Base-by-base conservation (phyloP, 1,140 invertebrate species). In the Globodera ellingtonae region DNA sequence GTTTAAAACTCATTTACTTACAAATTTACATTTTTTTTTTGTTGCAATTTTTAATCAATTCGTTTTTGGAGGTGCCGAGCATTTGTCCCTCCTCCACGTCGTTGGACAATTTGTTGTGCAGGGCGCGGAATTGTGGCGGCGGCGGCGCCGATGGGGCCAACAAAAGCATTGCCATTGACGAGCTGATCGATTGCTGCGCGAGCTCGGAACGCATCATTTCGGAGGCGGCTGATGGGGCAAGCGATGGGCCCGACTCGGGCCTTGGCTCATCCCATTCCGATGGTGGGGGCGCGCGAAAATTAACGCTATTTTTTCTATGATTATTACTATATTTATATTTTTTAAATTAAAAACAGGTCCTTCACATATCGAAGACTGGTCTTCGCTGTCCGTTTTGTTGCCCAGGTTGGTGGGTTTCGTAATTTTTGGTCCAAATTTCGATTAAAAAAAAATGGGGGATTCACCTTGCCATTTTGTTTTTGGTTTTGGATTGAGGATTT, bases 311-410 rank as follows among this genome's bases (percentile, higher is more conserved):
- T 10, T 24, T 24, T 24, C 24, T 24, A 24, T 24, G 24, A 24
- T 24, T 24, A 24, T 24, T 24, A 52, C 0, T 3, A 35, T 35
- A 35, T 35, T 35, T 3, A 35, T 35, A 35, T 35, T 35, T 35
- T 35, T 24, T 24, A 24, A 52, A 10, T 52, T 52, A 52, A 8
- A 69, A 69, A 44, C 67, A 47, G 85, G 85, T 10, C 87, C 87
- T 13, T 80, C 79, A 35, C 87, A 89, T 79, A 89, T 89, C 62
- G 86, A 89, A 69, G 87, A 89, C 79, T 89, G 87, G 87, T 76
- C 78, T 48, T 89, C 87, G 24, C 78, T 89, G 9, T 81, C 87
- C 46, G 79, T 89, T 24, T 82, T 89, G 72, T 80, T 89, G 52
- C 87, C 87, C 24, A 89, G 83, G 87, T 88, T 62, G 56, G 56